Evolutionary conservation across 2,888 invertebrate genomes (phyloP).

Genomic region (Aphodius sticticus): DNA sequence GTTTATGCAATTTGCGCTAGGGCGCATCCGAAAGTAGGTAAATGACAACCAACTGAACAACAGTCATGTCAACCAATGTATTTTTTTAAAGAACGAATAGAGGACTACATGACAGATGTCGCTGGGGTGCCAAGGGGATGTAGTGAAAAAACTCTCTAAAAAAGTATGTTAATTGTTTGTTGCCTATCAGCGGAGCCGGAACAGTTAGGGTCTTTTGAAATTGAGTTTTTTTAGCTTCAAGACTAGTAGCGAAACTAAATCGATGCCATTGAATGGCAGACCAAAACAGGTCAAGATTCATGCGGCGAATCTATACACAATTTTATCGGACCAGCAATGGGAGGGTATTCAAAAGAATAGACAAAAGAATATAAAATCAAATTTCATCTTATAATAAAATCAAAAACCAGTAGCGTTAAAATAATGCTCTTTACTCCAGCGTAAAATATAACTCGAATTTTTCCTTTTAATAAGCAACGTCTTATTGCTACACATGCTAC

Average conservation of each 20-base stretch:
- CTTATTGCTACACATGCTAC: neutral
- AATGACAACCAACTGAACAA: neutral
- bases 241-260: neutral
- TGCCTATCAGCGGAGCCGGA: too few species aligned
- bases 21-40: neutral
- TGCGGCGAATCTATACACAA: neutral
- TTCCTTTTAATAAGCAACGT: neutral
- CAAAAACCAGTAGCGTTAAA: too few species aligned
- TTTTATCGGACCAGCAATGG: neutral
- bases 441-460: too few species aligned
- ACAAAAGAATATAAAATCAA: too few species aligned
- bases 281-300: neutral
- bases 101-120: neutral
- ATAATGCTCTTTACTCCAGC: too few species aligned
- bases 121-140: neutral
- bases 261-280: neutral
- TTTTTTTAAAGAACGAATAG: neutral
- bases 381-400: too few species aligned
- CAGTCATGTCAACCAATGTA: neutral
- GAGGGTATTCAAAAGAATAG: neutral
- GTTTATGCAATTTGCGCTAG: neutral
- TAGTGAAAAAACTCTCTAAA: neutral
- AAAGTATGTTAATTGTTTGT: neutral
- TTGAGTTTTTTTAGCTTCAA: slow-evolving; percentile 4
- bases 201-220: neutral